A percentile compares a stretch with the other conserved stretches of the same genome.
These are phyloP conservation scores for Bubo scandiacus DNA, from an alignment of 2,113 vertebrate species.

Conservation along the genomic window DNA sequence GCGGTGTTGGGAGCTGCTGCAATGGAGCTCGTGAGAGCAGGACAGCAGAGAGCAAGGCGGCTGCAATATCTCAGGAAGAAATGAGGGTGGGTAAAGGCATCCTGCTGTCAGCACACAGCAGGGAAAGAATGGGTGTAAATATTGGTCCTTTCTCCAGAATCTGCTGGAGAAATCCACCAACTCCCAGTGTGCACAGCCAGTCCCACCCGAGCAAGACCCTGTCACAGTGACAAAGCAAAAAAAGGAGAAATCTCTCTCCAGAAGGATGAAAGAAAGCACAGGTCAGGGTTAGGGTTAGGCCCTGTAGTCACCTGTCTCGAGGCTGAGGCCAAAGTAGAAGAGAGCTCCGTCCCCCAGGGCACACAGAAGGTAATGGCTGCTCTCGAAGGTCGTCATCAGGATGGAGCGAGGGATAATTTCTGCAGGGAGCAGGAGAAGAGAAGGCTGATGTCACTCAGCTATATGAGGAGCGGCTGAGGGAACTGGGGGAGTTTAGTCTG, in stretches of 20 bases:
- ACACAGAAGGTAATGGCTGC: slow-evolving; percentile 94
- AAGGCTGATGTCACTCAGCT: not conserved
- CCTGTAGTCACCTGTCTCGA: slow-evolving; percentile 82
- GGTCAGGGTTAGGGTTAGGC: no score
- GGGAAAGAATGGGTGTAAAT: not conserved
- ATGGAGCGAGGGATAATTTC: slow-evolving; percentile 99
- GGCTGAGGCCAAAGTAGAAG: slow-evolving; percentile 96
- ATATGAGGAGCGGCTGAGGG: no score
- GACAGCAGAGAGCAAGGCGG: rapidly evolving
- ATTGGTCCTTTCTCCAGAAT: no score
- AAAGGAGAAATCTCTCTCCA: not conserved
- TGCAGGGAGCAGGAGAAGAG: slow-evolving; percentile 31
- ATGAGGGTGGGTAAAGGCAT: rapidly evolving
- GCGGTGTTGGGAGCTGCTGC: not conserved
- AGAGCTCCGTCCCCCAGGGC: slow-evolving; percentile 97
- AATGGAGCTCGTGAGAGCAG: not conserved
- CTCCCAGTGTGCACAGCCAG: not conserved
- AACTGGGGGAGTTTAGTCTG: no score
- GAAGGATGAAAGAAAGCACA: not conserved
- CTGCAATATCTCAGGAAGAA: not conserved
- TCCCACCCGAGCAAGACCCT: not conserved
- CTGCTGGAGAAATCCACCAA: not conserved
- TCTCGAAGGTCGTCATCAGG: slow-evolving; percentile 98
- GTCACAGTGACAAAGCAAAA: not conserved
- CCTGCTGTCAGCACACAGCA: not conserved